These are phyloP conservation scores for Microdon myrmicae DNA, from an alignment of 2,888 invertebrate species.

Conservation along the genomic window DNA sequence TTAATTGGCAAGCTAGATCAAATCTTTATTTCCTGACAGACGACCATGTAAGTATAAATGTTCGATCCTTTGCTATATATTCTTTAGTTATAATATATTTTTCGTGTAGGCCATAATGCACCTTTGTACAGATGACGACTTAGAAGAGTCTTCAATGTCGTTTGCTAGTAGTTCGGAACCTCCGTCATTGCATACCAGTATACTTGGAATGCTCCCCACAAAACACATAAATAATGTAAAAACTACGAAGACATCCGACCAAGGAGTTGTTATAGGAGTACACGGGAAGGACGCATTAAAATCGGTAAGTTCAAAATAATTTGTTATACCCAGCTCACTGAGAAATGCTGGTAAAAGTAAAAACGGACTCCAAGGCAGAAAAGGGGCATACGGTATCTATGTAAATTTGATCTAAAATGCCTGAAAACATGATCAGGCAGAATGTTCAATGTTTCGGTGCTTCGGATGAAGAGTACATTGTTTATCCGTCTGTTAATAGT, in stretches of 20 bases:
- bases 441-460: no score
- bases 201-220: conserved; percentile 67
- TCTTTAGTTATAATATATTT: conserved; percentile 9
- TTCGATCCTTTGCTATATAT: conserved; percentile 3
- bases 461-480: no score
- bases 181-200: conserved; percentile 63
- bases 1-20: conserved; percentile 72
- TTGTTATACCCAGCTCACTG: background rate
- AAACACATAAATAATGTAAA: conserved; percentile 59
- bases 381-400: no score
- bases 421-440: no score
- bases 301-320: conserved; percentile 64
- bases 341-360: background rate
- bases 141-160: conserved; percentile 64
- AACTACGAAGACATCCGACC: conserved; percentile 17
- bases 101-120: conserved; percentile 67
- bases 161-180: conserved; percentile 57
- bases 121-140: conserved; percentile 65
- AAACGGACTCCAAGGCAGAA: background rate
- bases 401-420: no score
- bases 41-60: conserved; percentile 68
- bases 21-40: conserved; percentile 73
- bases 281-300: conserved; percentile 66
- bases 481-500: no score
- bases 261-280: conserved; percentile 64